Conservation (phyloP, 2,797 vertebrate genomes). For the Nasua narica region DNA sequence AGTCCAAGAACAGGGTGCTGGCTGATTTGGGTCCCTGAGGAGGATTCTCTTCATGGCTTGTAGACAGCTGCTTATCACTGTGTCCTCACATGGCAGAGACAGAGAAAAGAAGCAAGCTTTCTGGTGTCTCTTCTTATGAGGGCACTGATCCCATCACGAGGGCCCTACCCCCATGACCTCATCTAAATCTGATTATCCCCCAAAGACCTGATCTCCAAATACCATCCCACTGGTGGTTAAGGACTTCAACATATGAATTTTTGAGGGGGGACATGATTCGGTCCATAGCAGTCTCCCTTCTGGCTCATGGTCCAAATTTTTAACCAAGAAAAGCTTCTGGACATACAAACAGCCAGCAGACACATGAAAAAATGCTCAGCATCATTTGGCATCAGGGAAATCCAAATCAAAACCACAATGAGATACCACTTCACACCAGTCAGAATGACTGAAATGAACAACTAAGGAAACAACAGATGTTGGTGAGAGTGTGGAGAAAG, state of each 20-base stretch:
- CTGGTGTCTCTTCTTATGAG: neutral
- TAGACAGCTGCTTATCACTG: neutral
- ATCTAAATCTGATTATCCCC: neutral
- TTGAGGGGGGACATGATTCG: neutral
- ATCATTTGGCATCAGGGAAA: neutral
- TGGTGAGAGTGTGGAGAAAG: neutral
- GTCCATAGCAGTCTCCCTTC: neutral
- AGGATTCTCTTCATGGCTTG: neutral
- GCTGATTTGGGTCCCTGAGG: neutral
- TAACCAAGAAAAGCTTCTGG: neutral
- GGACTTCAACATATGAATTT: neutral
- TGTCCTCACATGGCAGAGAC: neutral
- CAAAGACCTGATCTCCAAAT: neutral
- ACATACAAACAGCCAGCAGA: neutral
- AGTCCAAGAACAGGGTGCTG: neutral
- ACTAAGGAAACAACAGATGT: neutral
- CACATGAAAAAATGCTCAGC: neutral
- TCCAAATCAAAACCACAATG: neutral
- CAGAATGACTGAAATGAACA: neutral
- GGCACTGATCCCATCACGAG: neutral
- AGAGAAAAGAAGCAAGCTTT: neutral
- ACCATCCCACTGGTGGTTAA: neutral
- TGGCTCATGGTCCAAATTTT: neutral
- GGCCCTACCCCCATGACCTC: neutral
- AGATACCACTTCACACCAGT: neutral